These are phyloP conservation scores for Neosalanx taihuensis DNA, from an alignment of 2,797 vertebrate genomes.

Conservation along the genomic window DNA sequence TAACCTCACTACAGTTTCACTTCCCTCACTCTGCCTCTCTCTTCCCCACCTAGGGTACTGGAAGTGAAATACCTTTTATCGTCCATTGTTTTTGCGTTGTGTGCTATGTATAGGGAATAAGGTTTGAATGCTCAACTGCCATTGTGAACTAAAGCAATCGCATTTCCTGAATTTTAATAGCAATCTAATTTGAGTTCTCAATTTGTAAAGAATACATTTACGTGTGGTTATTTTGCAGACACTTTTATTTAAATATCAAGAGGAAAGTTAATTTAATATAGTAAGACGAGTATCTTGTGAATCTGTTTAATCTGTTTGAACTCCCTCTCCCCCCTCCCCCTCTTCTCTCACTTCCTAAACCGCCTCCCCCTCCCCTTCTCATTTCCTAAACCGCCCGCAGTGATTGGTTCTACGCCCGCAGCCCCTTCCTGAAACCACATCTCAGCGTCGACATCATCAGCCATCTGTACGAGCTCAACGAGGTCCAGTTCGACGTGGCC, in stretches of 20 bases:
- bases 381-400: slow-evolving; percentile 53
- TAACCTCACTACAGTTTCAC: slow-evolving; percentile 23
- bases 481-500: slow-evolving; percentile 91
- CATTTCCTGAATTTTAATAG: neutral
- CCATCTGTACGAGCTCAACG: slow-evolving; percentile 93
- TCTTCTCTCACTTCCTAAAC: neutral
- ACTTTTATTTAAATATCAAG: too few relatives aligned
- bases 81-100: neutral
- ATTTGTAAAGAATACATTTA: neutral
- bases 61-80: neutral
- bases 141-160: neutral
- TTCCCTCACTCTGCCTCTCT: slow-evolving; percentile 26
- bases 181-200: neutral
- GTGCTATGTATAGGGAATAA: too few relatives aligned
- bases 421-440: slow-evolving; percentile 88
- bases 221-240: too few relatives aligned
- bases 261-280: neutral
- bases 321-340: neutral
- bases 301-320: neutral
- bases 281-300: neutral
- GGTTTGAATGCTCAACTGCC: neutral
- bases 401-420: slow-evolving; percentile 94
- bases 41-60: slow-evolving; percentile 7
- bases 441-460: slow-evolving; percentile 87
- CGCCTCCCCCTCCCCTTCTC: neutral